These are phyloP conservation scores for Drosophila azteca DNA, from an alignment of 1,140 invertebrate species.

Conservation along the genomic window DNA sequence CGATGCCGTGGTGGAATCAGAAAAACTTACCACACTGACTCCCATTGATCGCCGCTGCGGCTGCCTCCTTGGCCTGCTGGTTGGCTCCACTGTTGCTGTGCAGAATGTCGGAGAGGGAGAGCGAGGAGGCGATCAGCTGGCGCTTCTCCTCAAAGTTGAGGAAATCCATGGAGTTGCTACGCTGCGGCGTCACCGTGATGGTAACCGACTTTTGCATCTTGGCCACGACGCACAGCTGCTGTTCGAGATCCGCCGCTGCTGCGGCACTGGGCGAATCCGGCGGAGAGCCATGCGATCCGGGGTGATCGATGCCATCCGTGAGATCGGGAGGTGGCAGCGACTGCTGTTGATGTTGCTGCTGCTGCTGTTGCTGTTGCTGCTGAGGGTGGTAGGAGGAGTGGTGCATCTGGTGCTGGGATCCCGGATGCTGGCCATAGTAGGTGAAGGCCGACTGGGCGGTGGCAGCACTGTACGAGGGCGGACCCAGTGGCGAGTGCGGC, in stretches of 20 bases:
- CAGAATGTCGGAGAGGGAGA: constrained; percentile 93
- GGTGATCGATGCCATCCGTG: constrained; percentile 63
- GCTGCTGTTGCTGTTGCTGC: constrained; percentile 52
- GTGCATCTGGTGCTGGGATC: constrained; percentile 44
- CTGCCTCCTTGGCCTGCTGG: constrained; percentile 78
- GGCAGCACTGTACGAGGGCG: constrained; percentile 70
- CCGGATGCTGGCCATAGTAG: constrained; percentile 59
- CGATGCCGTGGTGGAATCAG: too few relatives aligned
- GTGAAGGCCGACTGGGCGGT: constrained; percentile 66
- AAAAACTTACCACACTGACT: constrained; percentile 61
- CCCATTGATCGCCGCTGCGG: constrained; percentile 55
- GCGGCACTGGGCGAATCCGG: constrained; percentile 46
- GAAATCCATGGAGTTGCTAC: constrained; percentile 94
- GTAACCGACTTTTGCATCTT: constrained; percentile 86
- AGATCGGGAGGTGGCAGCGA: constrained; percentile 63
- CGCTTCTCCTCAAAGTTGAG: constrained; percentile 95
- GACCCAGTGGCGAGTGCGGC: constrained; percentile 52
- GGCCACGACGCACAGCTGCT: constrained; percentile 82
- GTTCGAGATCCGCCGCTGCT: constrained; percentile 55
- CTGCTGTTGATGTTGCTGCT: constrained; percentile 51
- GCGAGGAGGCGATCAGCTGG: constrained; percentile 93
- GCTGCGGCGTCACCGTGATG: constrained; percentile 87
- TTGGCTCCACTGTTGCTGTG: constrained; percentile 86
- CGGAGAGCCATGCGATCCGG: constrained; percentile 37
- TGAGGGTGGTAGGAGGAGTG: constrained; percentile 55